Percentiles rank a stretch among this genome's conserved stretches.
Evolutionary conservation across 2,797 vertebrate genomes (phyloP).

Genomic region (Diplodus sargus): DNA sequence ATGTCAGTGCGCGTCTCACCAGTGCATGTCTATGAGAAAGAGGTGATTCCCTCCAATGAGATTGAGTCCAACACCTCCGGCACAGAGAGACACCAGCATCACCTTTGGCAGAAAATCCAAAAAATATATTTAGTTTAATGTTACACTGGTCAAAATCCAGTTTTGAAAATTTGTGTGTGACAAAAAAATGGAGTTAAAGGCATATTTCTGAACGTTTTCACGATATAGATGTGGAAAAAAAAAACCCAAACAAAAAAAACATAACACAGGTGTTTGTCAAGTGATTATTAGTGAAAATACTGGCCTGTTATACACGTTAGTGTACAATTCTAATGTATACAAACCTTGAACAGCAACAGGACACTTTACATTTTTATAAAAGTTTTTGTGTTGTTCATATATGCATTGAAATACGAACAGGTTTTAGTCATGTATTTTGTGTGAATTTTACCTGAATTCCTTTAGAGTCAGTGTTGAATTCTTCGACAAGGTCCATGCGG

Average conservation of each 20-base stretch:
- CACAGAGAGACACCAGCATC: constrained; percentile 94
- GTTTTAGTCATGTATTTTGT: too few species aligned
- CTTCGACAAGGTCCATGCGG: constrained; percentile 95
- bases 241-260: background rate
- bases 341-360: too few species aligned
- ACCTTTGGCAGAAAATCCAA: constrained; percentile 82
- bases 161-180: background rate
- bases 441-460: constrained; percentile 87
- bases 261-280: background rate
- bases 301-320: background rate
- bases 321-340: too few species aligned
- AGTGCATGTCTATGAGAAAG: constrained; percentile 98
- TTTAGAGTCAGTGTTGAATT: constrained; percentile 91
- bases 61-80: constrained; percentile 95
- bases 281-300: background rate
- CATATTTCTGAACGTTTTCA: background rate
- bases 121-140: background rate
- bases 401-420: background rate
- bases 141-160: background rate
- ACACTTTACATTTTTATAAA: background rate
- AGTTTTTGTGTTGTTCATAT: too few species aligned
- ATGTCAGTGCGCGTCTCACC: constrained; percentile 83
- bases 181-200: too few species aligned
- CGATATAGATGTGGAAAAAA: too few species aligned
- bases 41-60: constrained; percentile 96